Evolutionary conservation across 2,888 invertebrate genomes (phyloP).

Genomic region (Limnephilus marmoratus): DNA sequence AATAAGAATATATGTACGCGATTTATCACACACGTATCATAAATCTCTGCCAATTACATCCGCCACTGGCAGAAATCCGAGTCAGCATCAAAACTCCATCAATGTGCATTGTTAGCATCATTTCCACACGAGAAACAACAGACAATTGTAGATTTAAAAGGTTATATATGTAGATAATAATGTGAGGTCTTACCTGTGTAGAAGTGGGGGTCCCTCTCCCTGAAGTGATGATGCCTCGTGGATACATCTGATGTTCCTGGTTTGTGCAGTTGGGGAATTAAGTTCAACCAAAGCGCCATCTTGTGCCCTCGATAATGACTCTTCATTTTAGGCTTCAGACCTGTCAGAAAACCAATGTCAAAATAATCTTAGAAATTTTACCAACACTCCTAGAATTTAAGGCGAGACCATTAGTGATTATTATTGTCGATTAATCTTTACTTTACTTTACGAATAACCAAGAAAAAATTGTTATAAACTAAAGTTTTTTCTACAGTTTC

Average conservation of each 20-base stretch:
- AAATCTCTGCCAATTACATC: too few species aligned
- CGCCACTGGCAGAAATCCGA: not conserved
- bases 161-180: not conserved
- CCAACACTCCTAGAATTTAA: too few species aligned
- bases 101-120: too few species aligned
- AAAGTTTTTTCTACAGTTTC: too few species aligned
- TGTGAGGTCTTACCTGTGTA: constrained; percentile 79
- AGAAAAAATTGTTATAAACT: too few species aligned
- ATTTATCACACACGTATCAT: too few species aligned
- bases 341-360: constrained; percentile 70
- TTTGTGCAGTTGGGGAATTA: constrained; percentile 90
- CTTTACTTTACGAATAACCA: too few species aligned
- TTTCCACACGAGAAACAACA: not conserved
- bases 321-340: constrained; percentile 84
- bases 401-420: too few species aligned
- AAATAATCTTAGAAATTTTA: not conserved
- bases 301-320: constrained; percentile 93
- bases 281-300: constrained; percentile 92
- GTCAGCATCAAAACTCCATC: too few species aligned
- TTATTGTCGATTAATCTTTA: too few species aligned
- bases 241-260: constrained; percentile 85
- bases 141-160: not conserved
- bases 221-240: constrained; percentile 87
- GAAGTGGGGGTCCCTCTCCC: constrained; percentile 84
- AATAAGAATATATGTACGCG: too few species aligned